A percentile compares a stretch with the other conserved stretches of the same genome.
Conservation (phyloP, 2,797 vertebrate species). For the Lateolabrax maculatus region DNA sequence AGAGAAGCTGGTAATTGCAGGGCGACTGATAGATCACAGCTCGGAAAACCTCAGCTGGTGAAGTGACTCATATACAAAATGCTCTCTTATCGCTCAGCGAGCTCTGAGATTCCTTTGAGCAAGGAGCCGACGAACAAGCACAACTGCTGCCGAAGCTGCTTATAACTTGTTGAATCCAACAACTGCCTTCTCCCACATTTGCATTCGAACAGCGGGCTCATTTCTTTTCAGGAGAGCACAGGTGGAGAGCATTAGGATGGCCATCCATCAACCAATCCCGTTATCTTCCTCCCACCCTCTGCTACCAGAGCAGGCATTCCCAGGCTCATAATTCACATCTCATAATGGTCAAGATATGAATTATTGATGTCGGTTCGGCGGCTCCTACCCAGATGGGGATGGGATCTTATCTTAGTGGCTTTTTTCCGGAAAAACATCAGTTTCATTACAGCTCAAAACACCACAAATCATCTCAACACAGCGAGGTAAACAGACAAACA, state of each 20-base stretch:
- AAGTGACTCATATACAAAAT: background rate
- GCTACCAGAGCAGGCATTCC: slow-evolving; percentile 44
- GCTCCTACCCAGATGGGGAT: slow-evolving; percentile 39
- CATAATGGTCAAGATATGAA: slow-evolving; percentile 62
- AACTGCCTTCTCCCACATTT: slow-evolving; percentile 18
- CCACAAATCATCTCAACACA: slow-evolving; percentile 26
- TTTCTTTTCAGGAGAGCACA: slow-evolving; percentile 3
- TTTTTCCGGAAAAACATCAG: slow-evolving; percentile 32
- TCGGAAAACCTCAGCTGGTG: background rate
- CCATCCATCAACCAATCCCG: slow-evolving; percentile 14
- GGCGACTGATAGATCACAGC: slow-evolving; percentile 17
- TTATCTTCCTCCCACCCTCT: background rate
- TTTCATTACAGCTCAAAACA: slow-evolving; percentile 48
- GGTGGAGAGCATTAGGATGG: slow-evolving; percentile 2
- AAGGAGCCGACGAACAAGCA: background rate
- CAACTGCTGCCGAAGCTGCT: background rate
- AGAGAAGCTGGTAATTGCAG: slow-evolving; percentile 32
- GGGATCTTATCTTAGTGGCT: slow-evolving; percentile 31
- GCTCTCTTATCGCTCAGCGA: slow-evolving; percentile 8
- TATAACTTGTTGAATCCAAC: background rate
- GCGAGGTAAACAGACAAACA: slow-evolving; percentile 19
- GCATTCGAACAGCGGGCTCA: background rate
- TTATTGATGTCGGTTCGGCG: slow-evolving; percentile 66
- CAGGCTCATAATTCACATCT: slow-evolving; percentile 45
- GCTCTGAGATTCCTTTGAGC: slow-evolving; percentile 4